Evolutionary conservation across 2,888 invertebrate species (phyloP).

Genomic region (Stenoptilia bipunctidactyla): DNA sequence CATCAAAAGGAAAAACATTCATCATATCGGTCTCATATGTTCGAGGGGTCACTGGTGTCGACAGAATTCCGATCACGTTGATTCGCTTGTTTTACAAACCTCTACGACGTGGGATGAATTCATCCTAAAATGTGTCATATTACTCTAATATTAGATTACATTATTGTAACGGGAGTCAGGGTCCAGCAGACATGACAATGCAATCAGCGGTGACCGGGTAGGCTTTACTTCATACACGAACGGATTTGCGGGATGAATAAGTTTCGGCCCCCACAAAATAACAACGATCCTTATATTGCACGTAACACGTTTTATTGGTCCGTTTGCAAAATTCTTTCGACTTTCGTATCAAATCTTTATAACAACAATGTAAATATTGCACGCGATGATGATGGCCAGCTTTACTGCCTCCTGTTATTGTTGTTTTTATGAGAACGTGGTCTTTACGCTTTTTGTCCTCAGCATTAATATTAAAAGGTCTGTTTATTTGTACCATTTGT

Average conservation of each 20-base stretch:
- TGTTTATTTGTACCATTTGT: too few relatives aligned
- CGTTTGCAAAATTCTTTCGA: constrained; percentile 57
- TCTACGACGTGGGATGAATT: constrained; percentile 47
- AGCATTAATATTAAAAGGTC: too few relatives aligned
- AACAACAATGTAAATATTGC: constrained; percentile 5
- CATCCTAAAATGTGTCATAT: not conserved
- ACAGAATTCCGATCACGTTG: constrained; percentile 68
- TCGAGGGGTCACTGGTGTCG: constrained; percentile 59
- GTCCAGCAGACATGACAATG: constrained; percentile 59
- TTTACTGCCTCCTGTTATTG: not conserved
- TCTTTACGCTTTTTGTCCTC: too few relatives aligned
- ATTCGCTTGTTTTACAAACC: constrained; percentile 69
- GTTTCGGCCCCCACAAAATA: constrained; percentile 68
- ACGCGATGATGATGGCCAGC: constrained; percentile 7
- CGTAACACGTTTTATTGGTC: constrained; percentile 57
- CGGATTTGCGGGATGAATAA: constrained; percentile 70
- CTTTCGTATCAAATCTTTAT: too few relatives aligned
- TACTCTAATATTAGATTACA: too few relatives aligned
- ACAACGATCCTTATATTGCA: constrained; percentile 57
- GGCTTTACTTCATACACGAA: constrained; percentile 70
- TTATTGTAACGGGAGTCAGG: not conserved
- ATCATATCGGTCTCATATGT: constrained; percentile 66
- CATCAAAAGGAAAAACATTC: constrained; percentile 60
- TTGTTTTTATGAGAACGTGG: too few relatives aligned
- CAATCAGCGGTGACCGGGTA: constrained; percentile 70